Conservation (phyloP, 2,113 vertebrate species). For the Eolophus roseicapilla region DNA sequence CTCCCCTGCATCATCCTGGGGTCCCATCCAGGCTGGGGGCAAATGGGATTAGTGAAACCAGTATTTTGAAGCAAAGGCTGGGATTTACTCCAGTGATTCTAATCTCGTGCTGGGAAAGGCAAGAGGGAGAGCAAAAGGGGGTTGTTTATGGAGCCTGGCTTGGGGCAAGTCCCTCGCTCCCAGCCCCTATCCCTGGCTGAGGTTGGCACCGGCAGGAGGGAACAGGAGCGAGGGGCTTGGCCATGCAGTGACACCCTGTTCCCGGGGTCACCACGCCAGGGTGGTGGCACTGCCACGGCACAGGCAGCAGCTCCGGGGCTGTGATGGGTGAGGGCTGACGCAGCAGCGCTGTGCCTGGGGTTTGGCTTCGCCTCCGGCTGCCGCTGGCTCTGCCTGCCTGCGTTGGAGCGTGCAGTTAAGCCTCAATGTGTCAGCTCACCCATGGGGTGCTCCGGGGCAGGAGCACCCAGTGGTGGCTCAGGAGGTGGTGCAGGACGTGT, state of each 20-base stretch:
- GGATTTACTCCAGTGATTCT: not conserved
- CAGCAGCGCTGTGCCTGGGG: not conserved
- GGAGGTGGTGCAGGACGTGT: rapidly evolving
- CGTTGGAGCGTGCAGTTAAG: not conserved
- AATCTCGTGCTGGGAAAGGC: rapidly evolving
- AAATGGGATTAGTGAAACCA: not conserved
- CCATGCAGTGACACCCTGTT: not conserved
- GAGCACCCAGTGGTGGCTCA: rapidly evolving
- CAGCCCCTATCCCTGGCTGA: not conserved
- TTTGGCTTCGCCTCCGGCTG: not conserved
- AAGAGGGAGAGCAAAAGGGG: rapidly evolving
- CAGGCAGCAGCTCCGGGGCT: not conserved
- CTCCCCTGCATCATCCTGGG: not conserved
- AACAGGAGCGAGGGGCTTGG: not conserved
- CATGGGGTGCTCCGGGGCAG: not conserved
- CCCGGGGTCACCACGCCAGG: rapidly evolving
- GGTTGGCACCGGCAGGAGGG: rapidly evolving
- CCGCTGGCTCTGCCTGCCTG: rapidly evolving
- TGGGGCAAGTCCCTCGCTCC: not conserved
- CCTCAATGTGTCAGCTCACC: rapidly evolving
- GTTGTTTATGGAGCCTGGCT: not conserved
- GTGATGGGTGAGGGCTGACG: rapidly evolving
- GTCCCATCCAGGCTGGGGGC: not conserved
- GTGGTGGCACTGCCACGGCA: not conserved
- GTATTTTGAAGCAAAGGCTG: not conserved